phyloP scores from a whole-genome alignment of 2,888 invertebrate genomes.

The Polyploca ridens region DNA sequence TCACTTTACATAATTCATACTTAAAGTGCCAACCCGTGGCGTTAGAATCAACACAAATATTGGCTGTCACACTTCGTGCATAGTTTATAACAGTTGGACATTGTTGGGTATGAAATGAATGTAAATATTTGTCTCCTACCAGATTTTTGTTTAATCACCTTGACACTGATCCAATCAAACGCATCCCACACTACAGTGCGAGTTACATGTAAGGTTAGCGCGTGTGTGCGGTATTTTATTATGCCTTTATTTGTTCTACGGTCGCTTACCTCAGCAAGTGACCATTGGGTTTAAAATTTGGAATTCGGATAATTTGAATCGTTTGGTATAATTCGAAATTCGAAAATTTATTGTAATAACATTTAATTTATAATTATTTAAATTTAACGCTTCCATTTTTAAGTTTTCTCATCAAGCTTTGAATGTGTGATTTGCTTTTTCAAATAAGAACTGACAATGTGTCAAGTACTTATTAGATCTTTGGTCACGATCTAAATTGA shows the following conservation, averaged over 20 bases:
- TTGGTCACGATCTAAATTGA: slow-evolving; percentile 51
- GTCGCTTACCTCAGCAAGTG: slow-evolving; percentile 43
- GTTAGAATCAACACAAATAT: slow-evolving; percentile 8
- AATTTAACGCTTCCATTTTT: too few species aligned
- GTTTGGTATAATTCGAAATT: background rate
- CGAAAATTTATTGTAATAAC: background rate
- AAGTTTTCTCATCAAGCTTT: too few species aligned
- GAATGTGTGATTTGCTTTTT: too few species aligned
- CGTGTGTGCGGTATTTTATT: slow-evolving; percentile 42
- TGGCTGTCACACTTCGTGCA: background rate
- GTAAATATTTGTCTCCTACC: slow-evolving; percentile 46
- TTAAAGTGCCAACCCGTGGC: background rate
- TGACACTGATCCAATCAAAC: slow-evolving; percentile 48
- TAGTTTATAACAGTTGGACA: background rate
- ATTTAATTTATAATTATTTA: background rate
- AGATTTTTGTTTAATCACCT: slow-evolving; percentile 39
- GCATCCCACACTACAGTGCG: slow-evolving; percentile 45
- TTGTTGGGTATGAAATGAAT: slow-evolving; percentile 16
- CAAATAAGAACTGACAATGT: background rate
- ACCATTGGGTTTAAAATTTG: slow-evolving; percentile 5
- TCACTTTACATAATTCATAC: slow-evolving; percentile 5
- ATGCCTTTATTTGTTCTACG: slow-evolving; percentile 56
- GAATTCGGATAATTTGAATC: background rate
- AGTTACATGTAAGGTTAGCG: slow-evolving; percentile 65
- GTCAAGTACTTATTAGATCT: background rate